These are phyloP conservation scores for Oryzaephilus surinamensis DNA, from an alignment of 1,140 invertebrate genomes.

Conservation along the genomic window DNA sequence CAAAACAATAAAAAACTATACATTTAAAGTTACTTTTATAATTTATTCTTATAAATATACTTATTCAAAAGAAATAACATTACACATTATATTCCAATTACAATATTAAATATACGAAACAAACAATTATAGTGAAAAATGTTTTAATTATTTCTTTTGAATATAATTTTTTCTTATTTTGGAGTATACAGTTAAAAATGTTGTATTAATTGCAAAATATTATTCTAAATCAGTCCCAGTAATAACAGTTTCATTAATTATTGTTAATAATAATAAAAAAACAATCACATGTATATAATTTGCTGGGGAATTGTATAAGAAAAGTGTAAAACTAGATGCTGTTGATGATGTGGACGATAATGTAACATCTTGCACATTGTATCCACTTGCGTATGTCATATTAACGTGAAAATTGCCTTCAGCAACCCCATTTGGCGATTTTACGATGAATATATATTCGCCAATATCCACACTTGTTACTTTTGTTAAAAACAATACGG, in stretches of 20 bases:
- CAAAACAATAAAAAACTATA: conserved; percentile 33
- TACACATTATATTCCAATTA: too few relatives aligned
- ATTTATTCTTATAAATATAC: too few relatives aligned
- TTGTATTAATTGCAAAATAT: conserved; percentile 7
- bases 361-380: conserved; percentile 24
- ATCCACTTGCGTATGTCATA: conserved; percentile 40
- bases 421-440: conserved; percentile 40
- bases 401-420: conserved; percentile 44
- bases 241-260: conserved; percentile 19
- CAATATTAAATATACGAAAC: too few relatives aligned
- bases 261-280: conserved; percentile 21
- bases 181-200: conserved; percentile 10
- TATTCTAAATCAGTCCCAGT: conserved; percentile 21
- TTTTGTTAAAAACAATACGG: conserved; percentile 38
- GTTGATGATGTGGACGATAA: conserved; percentile 10
- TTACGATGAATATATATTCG: conserved; percentile 43
- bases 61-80: conserved; percentile 11
- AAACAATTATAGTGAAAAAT: conserved; percentile 1
- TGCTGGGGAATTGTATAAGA: conserved; percentile 13
- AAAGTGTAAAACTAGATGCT: background rate
- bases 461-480: conserved; percentile 40
- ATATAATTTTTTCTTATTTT: conserved; percentile 8
- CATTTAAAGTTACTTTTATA: conserved; percentile 25
- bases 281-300: conserved; percentile 32
- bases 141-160: conserved; percentile 7